These are phyloP conservation scores for Tipula helvola DNA, from an alignment of 2,888 invertebrate species.

Conservation along the genomic window DNA sequence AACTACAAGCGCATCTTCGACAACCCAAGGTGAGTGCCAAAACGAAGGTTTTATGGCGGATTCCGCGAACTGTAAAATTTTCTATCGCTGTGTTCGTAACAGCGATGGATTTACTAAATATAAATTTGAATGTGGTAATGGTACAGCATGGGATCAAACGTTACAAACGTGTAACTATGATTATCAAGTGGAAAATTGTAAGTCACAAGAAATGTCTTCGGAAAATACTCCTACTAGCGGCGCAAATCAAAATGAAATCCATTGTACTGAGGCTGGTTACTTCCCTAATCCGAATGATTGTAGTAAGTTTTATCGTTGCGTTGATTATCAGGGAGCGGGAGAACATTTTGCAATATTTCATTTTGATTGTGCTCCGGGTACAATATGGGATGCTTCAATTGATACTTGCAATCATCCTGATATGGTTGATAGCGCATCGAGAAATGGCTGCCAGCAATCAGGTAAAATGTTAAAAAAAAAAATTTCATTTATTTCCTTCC, in stretches of 20 bases:
- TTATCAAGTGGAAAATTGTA: constrained; percentile 28
- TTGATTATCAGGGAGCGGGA: constrained; percentile 39
- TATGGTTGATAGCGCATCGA: constrained; percentile 44
- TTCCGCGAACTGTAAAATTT: constrained; percentile 41
- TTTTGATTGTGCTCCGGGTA: constrained; percentile 55
- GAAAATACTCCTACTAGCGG: not conserved
- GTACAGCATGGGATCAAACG: constrained; percentile 46
- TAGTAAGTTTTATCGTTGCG: constrained; percentile 46
- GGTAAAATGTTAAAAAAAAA: not conserved
- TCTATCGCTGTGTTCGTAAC: constrained; percentile 42
- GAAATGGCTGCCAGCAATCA: constrained; percentile 27
- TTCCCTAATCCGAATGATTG: constrained; percentile 38
- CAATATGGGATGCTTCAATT: constrained; percentile 56
- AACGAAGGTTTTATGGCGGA: constrained; percentile 37
- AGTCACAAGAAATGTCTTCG: constrained; percentile 5
- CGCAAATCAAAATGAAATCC: constrained; percentile 18
- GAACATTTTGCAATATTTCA: constrained; percentile 46
- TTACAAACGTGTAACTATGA: constrained; percentile 40
- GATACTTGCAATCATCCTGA: constrained; percentile 55
- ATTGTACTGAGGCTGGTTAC: constrained; percentile 34
- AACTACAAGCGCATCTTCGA: constrained; percentile 17
- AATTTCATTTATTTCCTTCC: not conserved
- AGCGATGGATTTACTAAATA: constrained; percentile 35
- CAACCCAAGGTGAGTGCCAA: constrained; percentile 21
- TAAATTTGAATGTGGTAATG: constrained; percentile 41